Conservation (phyloP, 2,113 vertebrate species). For the Cairina moschata region DNA sequence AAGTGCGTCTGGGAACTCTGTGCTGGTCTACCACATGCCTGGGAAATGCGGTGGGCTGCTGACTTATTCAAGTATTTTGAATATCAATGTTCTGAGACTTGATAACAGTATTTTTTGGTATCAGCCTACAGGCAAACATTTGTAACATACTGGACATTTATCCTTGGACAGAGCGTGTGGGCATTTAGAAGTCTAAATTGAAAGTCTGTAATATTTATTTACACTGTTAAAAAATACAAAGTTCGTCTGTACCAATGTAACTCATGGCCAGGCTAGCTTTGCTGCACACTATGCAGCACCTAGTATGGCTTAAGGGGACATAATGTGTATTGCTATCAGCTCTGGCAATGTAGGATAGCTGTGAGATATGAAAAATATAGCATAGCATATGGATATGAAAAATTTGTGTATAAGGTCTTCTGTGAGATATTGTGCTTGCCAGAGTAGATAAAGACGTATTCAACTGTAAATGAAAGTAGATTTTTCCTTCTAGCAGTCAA, state of each 20-base stretch:
- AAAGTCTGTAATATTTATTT: not conserved
- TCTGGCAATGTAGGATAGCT: not conserved
- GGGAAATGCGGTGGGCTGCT: constrained; percentile 45
- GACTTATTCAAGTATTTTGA: constrained; percentile 51
- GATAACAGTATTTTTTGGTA: constrained; percentile 4
- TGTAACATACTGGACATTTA: constrained; percentile 18
- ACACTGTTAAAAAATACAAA: not conserved
- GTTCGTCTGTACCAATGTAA: not conserved
- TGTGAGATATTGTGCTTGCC: not conserved
- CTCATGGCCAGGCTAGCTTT: not conserved
- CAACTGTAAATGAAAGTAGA: not conserved
- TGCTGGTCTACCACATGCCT: constrained; percentile 13
- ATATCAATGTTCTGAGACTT: constrained; percentile 16
- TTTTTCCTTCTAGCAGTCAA: not conserved
- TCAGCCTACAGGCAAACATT: not conserved
- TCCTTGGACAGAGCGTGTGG: not conserved
- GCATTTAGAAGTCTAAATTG: not conserved
- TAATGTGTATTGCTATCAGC: not conserved
- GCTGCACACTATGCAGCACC: not conserved
- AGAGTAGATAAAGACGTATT: not conserved
- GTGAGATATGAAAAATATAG: not conserved
- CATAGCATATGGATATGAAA: not conserved
- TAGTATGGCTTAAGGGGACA: not conserved
- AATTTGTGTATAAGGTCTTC: not conserved
- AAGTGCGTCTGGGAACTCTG: constrained; percentile 22